A percentile compares a stretch with the other conserved stretches of the same genome.
Conservation (phyloP, 2,888 invertebrate genomes). For the Syritta pipiens region DNA sequence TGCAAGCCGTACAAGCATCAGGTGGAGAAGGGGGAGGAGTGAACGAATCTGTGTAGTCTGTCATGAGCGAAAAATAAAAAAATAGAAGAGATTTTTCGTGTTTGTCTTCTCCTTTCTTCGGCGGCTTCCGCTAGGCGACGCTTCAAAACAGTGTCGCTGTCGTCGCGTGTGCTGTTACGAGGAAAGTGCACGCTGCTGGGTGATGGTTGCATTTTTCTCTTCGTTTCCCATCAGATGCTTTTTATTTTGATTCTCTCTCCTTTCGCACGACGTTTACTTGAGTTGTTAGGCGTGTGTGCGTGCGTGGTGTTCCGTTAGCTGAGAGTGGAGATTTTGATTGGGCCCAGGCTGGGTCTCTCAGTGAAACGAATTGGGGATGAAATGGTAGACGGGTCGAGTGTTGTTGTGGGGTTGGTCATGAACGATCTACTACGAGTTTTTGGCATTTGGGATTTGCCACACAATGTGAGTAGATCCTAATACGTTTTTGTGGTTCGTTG, state of each 20-base stretch:
- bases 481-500: too few species aligned
- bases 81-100: background rate
- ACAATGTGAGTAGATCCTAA: too few species aligned
- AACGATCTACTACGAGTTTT: background rate
- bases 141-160: conserved; percentile 12
- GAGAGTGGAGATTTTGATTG: background rate
- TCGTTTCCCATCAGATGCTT: conserved; percentile 25
- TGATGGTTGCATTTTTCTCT: conserved; percentile 1
- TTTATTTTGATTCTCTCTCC: conserved; percentile 43
- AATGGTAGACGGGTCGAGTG: background rate
- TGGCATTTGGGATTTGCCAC: too few species aligned
- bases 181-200: conserved; percentile 15
- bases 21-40: conserved; percentile 20
- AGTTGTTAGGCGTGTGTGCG: background rate
- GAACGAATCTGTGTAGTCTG: background rate
- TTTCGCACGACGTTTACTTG: background rate
- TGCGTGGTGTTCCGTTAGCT: background rate
- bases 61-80: background rate
- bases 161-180: background rate
- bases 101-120: background rate
- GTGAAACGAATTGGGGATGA: background rate
- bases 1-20: conserved; percentile 60
- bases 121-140: background rate
- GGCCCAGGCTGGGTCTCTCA: background rate
- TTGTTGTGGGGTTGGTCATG: background rate